A percentile compares a stretch with the other conserved stretches of the same genome.
phyloP scores from a whole-genome alignment of 35 echinoderm and acorn worm genomes.

The Apostichopus californicus region DNA sequence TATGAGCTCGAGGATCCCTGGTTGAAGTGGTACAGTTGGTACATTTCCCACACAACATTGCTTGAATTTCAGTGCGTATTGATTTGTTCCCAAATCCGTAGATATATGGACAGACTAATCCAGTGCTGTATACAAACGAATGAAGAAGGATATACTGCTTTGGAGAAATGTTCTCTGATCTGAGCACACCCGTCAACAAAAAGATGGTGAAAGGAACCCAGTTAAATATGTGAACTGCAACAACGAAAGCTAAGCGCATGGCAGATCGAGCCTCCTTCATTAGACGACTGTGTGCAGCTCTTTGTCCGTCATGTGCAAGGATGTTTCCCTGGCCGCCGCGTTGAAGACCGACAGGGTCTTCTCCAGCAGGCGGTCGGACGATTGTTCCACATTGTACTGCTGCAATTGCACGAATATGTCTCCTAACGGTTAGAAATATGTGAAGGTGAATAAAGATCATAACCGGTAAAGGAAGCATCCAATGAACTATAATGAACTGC shows the following conservation, averaged over 20 bases:
- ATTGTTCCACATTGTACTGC: background rate
- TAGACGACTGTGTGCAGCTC: background rate
- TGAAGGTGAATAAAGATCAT: background rate
- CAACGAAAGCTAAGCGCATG: background rate
- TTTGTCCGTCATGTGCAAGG: background rate
- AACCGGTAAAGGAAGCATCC: background rate
- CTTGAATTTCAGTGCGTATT: background rate
- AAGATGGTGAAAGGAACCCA: constrained; percentile 1
- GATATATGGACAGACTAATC: background rate
- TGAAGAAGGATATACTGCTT: background rate
- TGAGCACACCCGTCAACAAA: background rate
- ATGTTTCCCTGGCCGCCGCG: background rate
- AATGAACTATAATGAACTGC: background rate
- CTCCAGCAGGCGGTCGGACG: background rate
- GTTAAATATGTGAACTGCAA: background rate
- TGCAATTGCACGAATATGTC: constrained; percentile 4
- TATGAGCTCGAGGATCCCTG: background rate
- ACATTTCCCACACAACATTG: background rate
- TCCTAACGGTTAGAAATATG: constrained; percentile 1
- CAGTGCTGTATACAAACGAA: background rate
- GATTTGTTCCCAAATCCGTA: constrained; percentile 1
- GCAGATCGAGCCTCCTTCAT: background rate
- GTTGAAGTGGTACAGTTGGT: background rate
- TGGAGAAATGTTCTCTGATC: background rate
- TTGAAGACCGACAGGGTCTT: too few species aligned